Evolutionary conservation across 2,888 invertebrate species (phyloP).

Genomic region (Oscheius sp.): DNA sequence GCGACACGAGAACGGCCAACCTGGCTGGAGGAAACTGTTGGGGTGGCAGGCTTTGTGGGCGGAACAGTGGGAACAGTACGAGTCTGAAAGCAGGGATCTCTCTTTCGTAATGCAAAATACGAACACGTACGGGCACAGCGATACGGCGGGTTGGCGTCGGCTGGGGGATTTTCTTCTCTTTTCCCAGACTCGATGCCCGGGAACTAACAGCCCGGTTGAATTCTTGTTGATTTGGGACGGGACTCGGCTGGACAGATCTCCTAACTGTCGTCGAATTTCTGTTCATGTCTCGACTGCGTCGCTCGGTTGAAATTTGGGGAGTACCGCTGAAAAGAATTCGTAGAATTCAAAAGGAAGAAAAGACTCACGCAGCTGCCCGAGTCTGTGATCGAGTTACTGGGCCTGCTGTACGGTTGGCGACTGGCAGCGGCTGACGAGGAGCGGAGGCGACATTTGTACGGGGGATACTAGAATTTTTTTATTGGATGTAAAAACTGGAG

Average conservation of each 20-base stretch:
- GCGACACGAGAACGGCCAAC: background rate
- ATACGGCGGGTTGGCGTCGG: background rate
- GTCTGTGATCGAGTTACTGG: constrained; percentile 22
- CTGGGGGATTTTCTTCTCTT: background rate
- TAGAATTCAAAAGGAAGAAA: background rate
- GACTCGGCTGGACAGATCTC: constrained; percentile 9
- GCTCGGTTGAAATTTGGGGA: background rate
- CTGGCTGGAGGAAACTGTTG: background rate
- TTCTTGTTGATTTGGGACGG: constrained; percentile 6
- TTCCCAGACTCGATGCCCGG: constrained; percentile 11
- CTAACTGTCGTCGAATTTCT: background rate
- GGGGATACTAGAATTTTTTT: background rate
- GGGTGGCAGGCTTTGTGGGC: background rate
- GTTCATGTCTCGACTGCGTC: constrained; percentile 12
- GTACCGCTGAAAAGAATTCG: background rate
- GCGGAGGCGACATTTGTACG: background rate
- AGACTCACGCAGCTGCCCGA: background rate
- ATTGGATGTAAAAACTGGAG: background rate
- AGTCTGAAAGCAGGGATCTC: no score
- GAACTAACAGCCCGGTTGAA: constrained; percentile 7
- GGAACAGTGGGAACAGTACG: background rate
- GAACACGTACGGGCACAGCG: no score
- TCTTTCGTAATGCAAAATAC: no score
- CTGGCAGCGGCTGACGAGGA: background rate
- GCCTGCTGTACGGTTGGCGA: background rate